Evolutionary conservation across 2,113 vertebrate species (phyloP).

Genomic region (Calcarius ornatus): DNA sequence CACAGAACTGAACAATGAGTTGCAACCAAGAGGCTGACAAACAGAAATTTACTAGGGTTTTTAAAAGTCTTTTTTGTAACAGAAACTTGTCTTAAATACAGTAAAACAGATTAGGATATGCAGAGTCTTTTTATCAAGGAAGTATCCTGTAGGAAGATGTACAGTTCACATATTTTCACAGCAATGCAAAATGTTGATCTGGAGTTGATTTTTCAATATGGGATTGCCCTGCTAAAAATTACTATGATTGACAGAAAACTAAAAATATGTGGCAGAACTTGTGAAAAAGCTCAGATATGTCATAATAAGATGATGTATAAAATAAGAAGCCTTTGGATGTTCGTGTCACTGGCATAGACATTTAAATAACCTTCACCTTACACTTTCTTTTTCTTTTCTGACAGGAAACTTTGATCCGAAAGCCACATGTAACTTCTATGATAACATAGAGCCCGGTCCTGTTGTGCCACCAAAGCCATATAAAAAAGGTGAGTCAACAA

Average conservation of each 20-base stretch:
- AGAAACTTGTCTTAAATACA: not conserved
- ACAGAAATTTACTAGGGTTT: not conserved
- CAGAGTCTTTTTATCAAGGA: not conserved
- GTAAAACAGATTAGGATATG: not conserved
- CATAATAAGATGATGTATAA: not conserved
- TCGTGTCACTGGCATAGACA: not conserved
- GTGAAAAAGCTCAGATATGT: not conserved
- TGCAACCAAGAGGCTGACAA: not conserved
- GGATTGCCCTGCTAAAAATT: not conserved
- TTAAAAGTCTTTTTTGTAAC: not conserved
- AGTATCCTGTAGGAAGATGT: not conserved
- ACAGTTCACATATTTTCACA: not conserved
- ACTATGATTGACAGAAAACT: not conserved
- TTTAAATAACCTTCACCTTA: not conserved
- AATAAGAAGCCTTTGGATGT: not conserved
- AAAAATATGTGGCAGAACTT: not conserved
- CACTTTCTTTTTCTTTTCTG: not conserved
- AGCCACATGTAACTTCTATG: conserved; percentile 94
- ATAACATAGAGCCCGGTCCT: conserved; percentile 93
- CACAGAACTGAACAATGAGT: not conserved
- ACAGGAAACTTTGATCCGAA: conserved; percentile 95
- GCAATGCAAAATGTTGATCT: not conserved
- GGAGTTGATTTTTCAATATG: not conserved
- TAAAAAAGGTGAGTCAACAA: conserved; percentile 84
- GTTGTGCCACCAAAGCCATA: conserved; percentile 89